Evolutionary conservation across 2,888 invertebrate genomes (phyloP).

Genomic region (Lasioglossum vierecki): DNA sequence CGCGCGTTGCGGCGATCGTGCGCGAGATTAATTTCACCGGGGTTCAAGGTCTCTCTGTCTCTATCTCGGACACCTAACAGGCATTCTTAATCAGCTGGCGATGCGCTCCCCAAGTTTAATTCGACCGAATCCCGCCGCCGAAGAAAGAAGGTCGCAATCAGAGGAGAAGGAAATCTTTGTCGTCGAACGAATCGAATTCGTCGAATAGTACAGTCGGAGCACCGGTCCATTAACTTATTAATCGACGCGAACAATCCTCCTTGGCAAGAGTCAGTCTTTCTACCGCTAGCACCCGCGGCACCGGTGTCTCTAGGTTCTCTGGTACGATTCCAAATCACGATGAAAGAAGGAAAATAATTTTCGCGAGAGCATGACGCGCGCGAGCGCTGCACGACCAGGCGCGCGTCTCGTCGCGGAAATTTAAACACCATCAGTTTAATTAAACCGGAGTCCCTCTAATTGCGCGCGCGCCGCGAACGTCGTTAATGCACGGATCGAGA

Average conservation of each 20-base stretch:
- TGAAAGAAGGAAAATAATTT: constrained; percentile 33
- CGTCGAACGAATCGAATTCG: background rate
- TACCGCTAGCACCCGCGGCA: background rate
- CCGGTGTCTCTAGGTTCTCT: background rate
- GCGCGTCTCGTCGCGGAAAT: constrained; percentile 11
- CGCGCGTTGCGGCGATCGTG: constrained; percentile 18
- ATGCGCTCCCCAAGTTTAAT: constrained; percentile 13
- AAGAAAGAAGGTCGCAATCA: background rate
- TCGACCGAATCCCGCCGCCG: background rate
- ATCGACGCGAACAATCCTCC: constrained; percentile 19
- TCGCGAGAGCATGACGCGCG: constrained; percentile 23
- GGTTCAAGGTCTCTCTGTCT: constrained; percentile 39
- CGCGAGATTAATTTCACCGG: constrained; percentile 66
- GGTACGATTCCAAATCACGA: constrained; percentile 21
- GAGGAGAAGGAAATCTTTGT: background rate
- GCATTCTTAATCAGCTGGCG: constrained; percentile 61
- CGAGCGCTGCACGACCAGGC: background rate
- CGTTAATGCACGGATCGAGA: constrained; percentile 19
- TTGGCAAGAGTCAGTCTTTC: constrained; percentile 4
- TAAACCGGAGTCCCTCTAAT: constrained; percentile 24
- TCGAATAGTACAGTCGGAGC: background rate
- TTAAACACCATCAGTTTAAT: constrained; percentile 38
- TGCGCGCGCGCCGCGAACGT: background rate
- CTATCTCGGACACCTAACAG: constrained; percentile 52
- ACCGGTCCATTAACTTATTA: constrained; percentile 28